Evolutionary conservation across 2,888 invertebrate species (phyloP).

Genomic region (Acheta domesticus): DNA sequence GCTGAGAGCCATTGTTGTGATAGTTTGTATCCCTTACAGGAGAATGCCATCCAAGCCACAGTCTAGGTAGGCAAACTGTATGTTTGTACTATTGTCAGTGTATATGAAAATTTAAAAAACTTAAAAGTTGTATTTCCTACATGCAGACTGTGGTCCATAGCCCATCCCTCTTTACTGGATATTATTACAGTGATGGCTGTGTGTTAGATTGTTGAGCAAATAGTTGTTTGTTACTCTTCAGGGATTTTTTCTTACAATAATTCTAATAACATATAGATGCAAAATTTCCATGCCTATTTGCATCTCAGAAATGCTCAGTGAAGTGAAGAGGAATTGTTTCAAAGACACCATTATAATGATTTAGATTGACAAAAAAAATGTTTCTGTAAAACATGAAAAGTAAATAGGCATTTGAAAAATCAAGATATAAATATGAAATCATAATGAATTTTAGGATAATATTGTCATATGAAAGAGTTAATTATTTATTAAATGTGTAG

Average conservation of each 20-base stretch:
- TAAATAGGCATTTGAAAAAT: not conserved
- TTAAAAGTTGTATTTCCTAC: not conserved
- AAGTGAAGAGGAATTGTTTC: not conserved
- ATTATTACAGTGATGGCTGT: not conserved
- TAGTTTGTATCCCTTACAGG: not conserved
- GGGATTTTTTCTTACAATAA: conserved; percentile 27
- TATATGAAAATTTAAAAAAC: conserved; percentile 4
- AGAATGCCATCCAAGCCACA: conserved; percentile 1
- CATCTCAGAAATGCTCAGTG: not conserved
- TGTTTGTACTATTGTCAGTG: conserved; percentile 3
- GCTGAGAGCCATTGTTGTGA: conserved; percentile 31
- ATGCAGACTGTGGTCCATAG: not conserved
- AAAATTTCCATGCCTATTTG: conserved; percentile 2
- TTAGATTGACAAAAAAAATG: no score
- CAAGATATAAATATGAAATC: not conserved
- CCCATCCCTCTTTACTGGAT: conserved; percentile 1
- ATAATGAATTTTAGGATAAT: not conserved
- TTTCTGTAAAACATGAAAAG: no score
- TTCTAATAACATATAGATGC: conserved; percentile 22
- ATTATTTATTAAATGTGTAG: not conserved
- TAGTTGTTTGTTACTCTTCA: conserved; percentile 10
- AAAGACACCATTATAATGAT: no score
- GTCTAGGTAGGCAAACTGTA: conserved; percentile 3
- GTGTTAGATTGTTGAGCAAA: conserved; percentile 18
- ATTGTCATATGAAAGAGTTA: not conserved